Evolutionary conservation across 1,140 invertebrate species (phyloP), one percentile per base, ranked within the genome.

Genomic region (Cecropterus lyciades): DNA sequence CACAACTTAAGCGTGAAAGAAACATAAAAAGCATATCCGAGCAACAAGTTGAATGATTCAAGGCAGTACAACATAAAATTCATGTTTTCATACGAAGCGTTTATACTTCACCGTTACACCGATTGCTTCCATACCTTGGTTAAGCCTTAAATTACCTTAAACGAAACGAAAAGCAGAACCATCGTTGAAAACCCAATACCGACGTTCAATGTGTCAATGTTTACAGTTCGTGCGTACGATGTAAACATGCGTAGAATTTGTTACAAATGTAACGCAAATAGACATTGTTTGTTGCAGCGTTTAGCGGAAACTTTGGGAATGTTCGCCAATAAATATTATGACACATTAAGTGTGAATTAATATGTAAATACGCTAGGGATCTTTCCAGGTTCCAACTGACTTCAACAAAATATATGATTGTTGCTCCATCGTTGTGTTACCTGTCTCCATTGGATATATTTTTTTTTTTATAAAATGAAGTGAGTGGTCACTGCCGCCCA

Each of bases 171-270:
- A 59, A 59, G 16, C 55, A 57, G 55, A 57, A n/a, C 40, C 40
- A 57, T 45, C 56, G 24, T 30, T 33, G 56, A 59, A 59, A 57
- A 40, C 11, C 40, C 16, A 2, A 24, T n/a, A 3, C 37, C 40
- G 11, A 42, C 10, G 13, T 45, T 42, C 55, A 27, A 11, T n/a
- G 43, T 46, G 14, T 48, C 43, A 15, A 48, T 49, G 46, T 62
- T 62, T 62, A 62, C 45, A 62, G 45, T 49, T 33, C 57, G 57
- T 62, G 57, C 46, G 45, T 62, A 24, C 57, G 20, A 49, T 37
- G 57, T 49, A 62, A 62, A 62, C 57, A 62, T 62, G 57, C 11
- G 57, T 62, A 49, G 45, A 16, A 62, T 62, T 62, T 49, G 45
- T 62, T 62, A 62, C 57, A 62, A 49, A 62, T 37, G 27, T 16